Conservation (phyloP, 2,888 invertebrate genomes). For the Willowsia nigromaculata region DNA sequence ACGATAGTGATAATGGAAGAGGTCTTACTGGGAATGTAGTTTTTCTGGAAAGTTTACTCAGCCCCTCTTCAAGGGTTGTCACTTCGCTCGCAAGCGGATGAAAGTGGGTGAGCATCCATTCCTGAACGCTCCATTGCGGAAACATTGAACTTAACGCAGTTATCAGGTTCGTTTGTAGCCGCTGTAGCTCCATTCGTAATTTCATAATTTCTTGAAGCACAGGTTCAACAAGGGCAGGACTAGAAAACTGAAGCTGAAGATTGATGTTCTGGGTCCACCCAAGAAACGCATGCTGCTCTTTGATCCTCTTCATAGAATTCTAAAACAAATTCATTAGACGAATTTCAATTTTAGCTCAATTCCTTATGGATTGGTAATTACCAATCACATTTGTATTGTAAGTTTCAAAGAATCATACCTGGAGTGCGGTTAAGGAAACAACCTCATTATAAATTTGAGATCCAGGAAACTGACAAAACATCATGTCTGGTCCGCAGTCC, state of each 20-base stretch:
- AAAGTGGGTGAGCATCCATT: constrained; percentile 76
- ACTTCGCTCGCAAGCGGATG: constrained; percentile 70
- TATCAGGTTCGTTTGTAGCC: constrained; percentile 56
- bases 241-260: constrained; percentile 70
- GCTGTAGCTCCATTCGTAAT: constrained; percentile 72
- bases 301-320: constrained; percentile 65
- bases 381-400: too few species aligned
- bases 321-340: constrained; percentile 25
- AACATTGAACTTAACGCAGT: constrained; percentile 68
- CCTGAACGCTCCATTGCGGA: constrained; percentile 76
- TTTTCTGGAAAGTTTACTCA: constrained; percentile 71
- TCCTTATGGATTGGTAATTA: too few species aligned
- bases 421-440: background rate
- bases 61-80: constrained; percentile 30
- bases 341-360: too few species aligned
- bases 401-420: too few species aligned
- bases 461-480: constrained; percentile 77
- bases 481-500: constrained; percentile 71
- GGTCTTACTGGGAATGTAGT: constrained; percentile 75
- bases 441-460: constrained; percentile 73
- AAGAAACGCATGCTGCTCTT: constrained; percentile 71
- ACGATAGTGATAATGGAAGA: background rate
- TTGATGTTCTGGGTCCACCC: constrained; percentile 76
- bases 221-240: constrained; percentile 73
- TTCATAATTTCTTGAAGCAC: constrained; percentile 66